Evolutionary conservation across 2,888 invertebrate genomes (phyloP).

Genomic region (Druceiella hillmani): DNA sequence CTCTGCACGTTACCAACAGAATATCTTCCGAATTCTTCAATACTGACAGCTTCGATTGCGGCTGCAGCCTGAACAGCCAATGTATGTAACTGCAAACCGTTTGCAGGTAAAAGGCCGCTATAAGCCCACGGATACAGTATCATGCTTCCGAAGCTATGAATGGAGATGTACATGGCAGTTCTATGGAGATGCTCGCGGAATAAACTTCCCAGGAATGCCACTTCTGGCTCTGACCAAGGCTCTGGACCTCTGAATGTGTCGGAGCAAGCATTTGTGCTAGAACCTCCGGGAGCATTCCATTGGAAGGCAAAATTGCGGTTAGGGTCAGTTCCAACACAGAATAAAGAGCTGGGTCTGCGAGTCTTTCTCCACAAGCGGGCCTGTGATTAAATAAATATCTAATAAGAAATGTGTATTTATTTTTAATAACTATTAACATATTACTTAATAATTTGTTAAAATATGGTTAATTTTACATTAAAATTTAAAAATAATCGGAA

Average conservation of each 20-base stretch:
- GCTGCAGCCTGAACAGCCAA: constrained; percentile 39
- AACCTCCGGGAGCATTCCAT: constrained; percentile 62
- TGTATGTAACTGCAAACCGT: constrained; percentile 39
- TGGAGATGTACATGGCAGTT: constrained; percentile 60
- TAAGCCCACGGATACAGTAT: constrained; percentile 67
- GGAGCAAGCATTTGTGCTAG: constrained; percentile 49
- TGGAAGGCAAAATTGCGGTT: constrained; percentile 70
- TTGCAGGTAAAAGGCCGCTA: constrained; percentile 43
- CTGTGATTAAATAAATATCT: too few species aligned
- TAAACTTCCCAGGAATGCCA: constrained; percentile 51
- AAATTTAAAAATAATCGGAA: too few species aligned
- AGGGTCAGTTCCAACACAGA: constrained; percentile 65
- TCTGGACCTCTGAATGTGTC: constrained; percentile 56
- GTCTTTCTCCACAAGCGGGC: constrained; percentile 65
- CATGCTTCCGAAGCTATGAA: constrained; percentile 71
- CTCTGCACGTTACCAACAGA: constrained; percentile 48
- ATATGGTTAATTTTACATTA: too few species aligned
- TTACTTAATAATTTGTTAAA: too few species aligned
- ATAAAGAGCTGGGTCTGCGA: constrained; percentile 35
- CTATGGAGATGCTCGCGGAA: constrained; percentile 43
- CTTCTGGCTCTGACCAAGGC: constrained; percentile 65
- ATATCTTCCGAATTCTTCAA: constrained; percentile 39
- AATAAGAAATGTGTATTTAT: too few species aligned
- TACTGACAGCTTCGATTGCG: constrained; percentile 34
- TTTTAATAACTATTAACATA: too few species aligned